phyloP scores from a whole-genome alignment of 1,140 invertebrate genomes.

The Copidosoma floridanum region DNA sequence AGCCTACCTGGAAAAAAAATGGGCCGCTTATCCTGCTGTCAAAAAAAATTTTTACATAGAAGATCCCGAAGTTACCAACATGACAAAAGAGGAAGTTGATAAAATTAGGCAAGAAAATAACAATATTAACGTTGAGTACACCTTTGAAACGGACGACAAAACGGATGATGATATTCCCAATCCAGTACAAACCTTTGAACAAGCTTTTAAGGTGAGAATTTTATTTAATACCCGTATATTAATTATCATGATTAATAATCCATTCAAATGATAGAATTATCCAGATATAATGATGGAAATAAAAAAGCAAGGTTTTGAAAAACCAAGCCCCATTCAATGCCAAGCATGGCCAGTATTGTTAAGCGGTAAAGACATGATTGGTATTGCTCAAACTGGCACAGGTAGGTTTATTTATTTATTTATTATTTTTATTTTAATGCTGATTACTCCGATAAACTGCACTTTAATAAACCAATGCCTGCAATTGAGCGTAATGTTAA shows the following conservation, averaged over 20 bases:
- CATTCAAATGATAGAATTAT: conserved; percentile 58
- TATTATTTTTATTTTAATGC: no score
- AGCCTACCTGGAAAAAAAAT: conserved; percentile 57
- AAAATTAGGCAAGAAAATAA: conserved; percentile 65
- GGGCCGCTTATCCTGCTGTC: conserved; percentile 65
- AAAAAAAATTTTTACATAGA: conserved; percentile 85
- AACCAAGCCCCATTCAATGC: conserved; percentile 87
- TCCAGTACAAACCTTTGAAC: conserved; percentile 78
- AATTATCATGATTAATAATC: no score
- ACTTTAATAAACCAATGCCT: no score
- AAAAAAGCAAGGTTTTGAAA: conserved; percentile 74
- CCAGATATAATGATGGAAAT: conserved; percentile 84
- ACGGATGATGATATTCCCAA: conserved; percentile 68
- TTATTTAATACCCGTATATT: no score
- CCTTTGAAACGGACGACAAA: conserved; percentile 44
- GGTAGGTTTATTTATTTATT: no score
- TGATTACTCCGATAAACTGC: no score
- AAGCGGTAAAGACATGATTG: conserved; percentile 84
- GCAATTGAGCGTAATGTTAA: no score
- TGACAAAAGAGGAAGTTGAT: conserved; percentile 64
- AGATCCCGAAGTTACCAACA: conserved; percentile 66
- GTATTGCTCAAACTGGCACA: conserved; percentile 91
- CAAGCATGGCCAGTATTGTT: conserved; percentile 89
- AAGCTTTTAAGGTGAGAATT: conserved; percentile 71
- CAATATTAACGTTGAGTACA: conserved; percentile 66